These are phyloP conservation scores for Nasalis larvatus DNA, from an alignment of 2,113 vertebrate species.

Conservation along the genomic window DNA sequence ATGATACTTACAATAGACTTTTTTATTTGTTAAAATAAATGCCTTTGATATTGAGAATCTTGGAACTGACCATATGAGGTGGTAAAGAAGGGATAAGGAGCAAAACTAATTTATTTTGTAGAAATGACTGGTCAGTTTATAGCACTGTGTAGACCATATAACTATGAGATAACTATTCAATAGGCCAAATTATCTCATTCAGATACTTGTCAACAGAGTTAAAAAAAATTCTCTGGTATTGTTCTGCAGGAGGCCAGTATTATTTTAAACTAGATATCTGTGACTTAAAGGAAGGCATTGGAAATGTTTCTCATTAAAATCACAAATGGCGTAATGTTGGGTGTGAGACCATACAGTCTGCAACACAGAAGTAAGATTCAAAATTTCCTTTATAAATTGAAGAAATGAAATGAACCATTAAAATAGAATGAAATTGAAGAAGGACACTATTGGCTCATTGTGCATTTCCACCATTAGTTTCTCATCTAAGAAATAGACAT, in stretches of 20 bases:
- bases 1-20: constrained; percentile 2
- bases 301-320: constrained; percentile 38
- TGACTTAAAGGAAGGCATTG: neutral
- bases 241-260: neutral
- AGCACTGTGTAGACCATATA: neutral
- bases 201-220: neutral
- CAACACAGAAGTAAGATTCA: neutral
- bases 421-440: constrained; percentile 41
- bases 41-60: neutral
- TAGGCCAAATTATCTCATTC: neutral
- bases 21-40: constrained; percentile 46
- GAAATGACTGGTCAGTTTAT: constrained; percentile 19
- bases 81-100: neutral
- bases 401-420: constrained; percentile 50
- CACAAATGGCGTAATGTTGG: neutral
- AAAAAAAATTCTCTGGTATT: neutral
- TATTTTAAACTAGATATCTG: constrained; percentile 38
- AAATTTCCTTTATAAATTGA: constrained; percentile 36
- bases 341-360: neutral
- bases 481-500: constrained; percentile 12
- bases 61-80: neutral
- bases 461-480: constrained; percentile 23
- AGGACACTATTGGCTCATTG: neutral
- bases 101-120: constrained; percentile 31
- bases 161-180: neutral